Conservation (phyloP, 2,888 invertebrate species). For the Ennomos fuscantarius region DNA sequence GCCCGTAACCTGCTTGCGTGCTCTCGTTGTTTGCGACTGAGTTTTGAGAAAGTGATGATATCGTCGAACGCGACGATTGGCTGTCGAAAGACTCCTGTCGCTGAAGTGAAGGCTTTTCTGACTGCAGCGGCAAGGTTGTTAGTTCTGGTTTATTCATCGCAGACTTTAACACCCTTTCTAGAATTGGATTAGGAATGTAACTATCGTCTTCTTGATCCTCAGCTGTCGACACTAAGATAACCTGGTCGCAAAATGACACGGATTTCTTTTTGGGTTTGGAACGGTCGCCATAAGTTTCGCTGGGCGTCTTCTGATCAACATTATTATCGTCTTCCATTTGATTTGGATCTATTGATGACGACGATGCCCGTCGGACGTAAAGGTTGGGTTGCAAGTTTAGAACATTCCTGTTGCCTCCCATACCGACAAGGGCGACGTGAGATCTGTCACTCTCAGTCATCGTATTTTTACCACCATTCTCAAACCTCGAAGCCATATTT, state of each 20-base stretch:
- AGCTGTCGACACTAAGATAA: conserved; percentile 95
- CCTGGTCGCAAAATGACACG: conserved; percentile 97
- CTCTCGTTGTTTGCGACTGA: conserved; percentile 66
- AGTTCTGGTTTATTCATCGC: conserved; percentile 91
- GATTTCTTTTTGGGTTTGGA: conserved; percentile 94
- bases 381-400: conserved; percentile 74
- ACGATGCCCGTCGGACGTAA: conserved; percentile 70
- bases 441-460: conserved; percentile 66
- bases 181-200: conserved; percentile 95
- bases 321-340: conserved; percentile 75
- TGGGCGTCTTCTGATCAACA: conserved; percentile 64
- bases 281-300: conserved; percentile 74
- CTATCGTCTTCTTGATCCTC: conserved; percentile 96
- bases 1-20: conserved; percentile 69
- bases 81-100: conserved; percentile 82
- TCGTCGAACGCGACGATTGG: conserved; percentile 80
- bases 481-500: conserved; percentile 93
- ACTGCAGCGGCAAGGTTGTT: conserved; percentile 78
- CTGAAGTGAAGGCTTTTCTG: conserved; percentile 77
- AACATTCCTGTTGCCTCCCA: conserved; percentile 77
- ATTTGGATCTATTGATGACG: conserved; percentile 75
- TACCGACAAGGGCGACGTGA: conserved; percentile 73
- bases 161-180: conserved; percentile 93
- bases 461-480: conserved; percentile 69
- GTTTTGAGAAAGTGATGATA: conserved; percentile 78